phyloP scores from a whole-genome alignment of 2,113 vertebrate species.

The Poeciliopsis prolifica region DNA sequence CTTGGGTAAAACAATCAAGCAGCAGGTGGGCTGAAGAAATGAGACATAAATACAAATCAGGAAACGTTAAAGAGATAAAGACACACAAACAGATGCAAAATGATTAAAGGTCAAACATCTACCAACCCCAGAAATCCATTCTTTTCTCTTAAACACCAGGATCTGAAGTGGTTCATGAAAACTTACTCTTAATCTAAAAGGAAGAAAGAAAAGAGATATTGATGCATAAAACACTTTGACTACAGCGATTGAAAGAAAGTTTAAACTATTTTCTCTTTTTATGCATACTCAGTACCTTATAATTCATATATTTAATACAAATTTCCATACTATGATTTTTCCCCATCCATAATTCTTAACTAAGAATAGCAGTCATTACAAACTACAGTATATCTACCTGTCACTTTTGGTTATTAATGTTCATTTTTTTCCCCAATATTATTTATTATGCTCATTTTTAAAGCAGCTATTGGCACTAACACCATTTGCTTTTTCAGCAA shows the following conservation, averaged over 20 bases:
- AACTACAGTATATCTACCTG: not conserved
- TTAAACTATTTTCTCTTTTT: not conserved
- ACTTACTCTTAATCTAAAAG: not conserved
- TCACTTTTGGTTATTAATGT: not conserved
- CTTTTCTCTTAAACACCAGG: not conserved
- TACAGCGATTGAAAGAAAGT: too few relatives aligned
- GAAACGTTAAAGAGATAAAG: constrained; percentile 4
- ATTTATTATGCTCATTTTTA: not conserved
- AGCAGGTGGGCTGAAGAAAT: constrained; percentile 23
- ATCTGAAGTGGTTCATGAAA: not conserved
- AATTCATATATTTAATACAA: not conserved
- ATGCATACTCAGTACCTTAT: not conserved
- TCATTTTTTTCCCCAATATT: not conserved
- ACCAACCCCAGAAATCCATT: not conserved
- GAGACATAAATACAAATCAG: not conserved
- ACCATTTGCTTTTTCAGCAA: not conserved
- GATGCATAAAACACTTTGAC: too few relatives aligned
- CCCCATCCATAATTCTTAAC: too few relatives aligned
- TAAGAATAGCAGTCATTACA: too few relatives aligned
- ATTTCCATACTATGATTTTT: too few relatives aligned
- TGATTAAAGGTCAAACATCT: constrained; percentile 2
- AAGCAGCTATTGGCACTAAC: not conserved
- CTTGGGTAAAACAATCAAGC: constrained; percentile 25
- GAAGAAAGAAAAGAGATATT: too few relatives aligned
- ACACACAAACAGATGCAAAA: not conserved